These are phyloP conservation scores for Brachypalpus laphriformis DNA, from an alignment of 2,888 invertebrate species.

Conservation along the genomic window DNA sequence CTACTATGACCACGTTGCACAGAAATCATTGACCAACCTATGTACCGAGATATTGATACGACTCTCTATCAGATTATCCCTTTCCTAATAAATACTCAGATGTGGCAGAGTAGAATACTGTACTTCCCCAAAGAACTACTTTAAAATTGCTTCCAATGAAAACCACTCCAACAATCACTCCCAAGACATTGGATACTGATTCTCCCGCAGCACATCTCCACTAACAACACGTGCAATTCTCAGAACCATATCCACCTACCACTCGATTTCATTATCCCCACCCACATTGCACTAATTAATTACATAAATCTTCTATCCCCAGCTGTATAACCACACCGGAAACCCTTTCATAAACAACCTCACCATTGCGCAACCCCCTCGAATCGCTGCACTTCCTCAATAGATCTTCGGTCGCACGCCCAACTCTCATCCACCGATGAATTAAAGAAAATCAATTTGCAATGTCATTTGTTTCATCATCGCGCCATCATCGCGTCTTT, in stretches of 20 bases:
- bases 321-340: conserved; percentile 44
- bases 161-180: no score
- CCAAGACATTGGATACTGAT: no score
- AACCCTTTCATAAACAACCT: conserved; percentile 51
- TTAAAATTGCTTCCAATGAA: no score
- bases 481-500: neutral
- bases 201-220: no score
- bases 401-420: conserved; percentile 26
- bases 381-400: conserved; percentile 47
- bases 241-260: conserved; percentile 1
- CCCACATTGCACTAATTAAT: conserved; percentile 21
- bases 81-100: no score
- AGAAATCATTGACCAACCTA: no score
- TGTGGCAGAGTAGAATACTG: no score
- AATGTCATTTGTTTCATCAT: conserved; percentile 69
- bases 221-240: conserved; percentile 25
- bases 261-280: neutral
- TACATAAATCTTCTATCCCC: conserved; percentile 42
- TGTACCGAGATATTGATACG: no score
- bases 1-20: no score
- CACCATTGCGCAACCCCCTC: neutral
- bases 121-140: no score
- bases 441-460: conserved; percentile 71
- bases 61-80: no score
- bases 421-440: conserved; percentile 27